phyloP scores from a whole-genome alignment of 2,888 invertebrate genomes.

The Stramonita haemastoma region DNA sequence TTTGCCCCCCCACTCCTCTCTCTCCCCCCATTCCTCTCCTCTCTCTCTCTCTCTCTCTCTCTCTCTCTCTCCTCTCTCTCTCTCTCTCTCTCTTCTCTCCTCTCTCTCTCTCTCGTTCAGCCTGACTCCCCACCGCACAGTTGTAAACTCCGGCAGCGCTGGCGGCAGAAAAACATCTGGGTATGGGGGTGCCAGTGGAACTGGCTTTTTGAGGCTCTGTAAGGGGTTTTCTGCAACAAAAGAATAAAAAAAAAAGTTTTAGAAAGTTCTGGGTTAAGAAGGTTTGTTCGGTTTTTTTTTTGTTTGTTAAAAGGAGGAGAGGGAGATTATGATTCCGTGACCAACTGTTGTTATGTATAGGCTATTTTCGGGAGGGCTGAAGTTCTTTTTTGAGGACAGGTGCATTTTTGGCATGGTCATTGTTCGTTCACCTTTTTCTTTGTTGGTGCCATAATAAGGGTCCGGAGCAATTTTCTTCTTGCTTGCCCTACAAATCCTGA shows the following conservation, averaged over 20 bases:
- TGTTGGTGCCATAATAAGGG: neutral
- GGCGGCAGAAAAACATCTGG: constrained; percentile 43
- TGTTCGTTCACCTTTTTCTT: neutral
- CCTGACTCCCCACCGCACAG: constrained; percentile 7
- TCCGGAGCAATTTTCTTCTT: constrained; percentile 23
- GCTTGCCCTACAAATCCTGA: neutral
- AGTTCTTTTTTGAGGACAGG: too few relatives aligned
- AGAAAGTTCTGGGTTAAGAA: neutral
- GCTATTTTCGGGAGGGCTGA: neutral
- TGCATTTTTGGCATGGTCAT: neutral
- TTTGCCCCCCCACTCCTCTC: neutral
- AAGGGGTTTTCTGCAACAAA: neutral
- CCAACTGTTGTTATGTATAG: too few relatives aligned
- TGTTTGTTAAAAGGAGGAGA: neutral
- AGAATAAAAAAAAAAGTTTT: neutral
- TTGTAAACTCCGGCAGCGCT: constrained; percentile 37
- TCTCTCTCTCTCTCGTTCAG: neutral
- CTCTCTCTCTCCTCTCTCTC: neutral
- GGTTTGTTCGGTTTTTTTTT: neutral
- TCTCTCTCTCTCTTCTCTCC: neutral
- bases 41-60: neutral
- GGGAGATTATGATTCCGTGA: neutral
- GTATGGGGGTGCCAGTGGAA: constrained; percentile 28
- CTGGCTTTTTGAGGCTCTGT: neutral
- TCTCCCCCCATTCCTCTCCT: neutral